Percentiles rank a stretch among this genome's conserved stretches.
These are phyloP conservation scores for Chirona hameri DNA, from an alignment of 2,888 invertebrate genomes.

Conservation along the genomic window DNA sequence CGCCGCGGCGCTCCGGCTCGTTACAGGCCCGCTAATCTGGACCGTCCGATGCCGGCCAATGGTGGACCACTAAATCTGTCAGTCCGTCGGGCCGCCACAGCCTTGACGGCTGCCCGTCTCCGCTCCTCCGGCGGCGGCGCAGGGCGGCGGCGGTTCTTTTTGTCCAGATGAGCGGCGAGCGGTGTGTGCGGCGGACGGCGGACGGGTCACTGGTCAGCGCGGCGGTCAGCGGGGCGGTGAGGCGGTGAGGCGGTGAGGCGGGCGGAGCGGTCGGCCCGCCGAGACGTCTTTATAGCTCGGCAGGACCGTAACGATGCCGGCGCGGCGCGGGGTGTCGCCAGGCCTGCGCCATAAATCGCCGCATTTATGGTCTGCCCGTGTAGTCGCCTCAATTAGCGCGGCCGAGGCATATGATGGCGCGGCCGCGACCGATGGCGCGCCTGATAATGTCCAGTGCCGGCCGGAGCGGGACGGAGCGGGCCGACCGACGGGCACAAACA, in stretches of 20 bases:
- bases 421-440: not conserved
- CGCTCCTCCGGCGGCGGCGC: not conserved
- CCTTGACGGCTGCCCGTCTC: not conserved
- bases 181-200: no score
- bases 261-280: no score
- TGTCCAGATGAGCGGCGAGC: no score
- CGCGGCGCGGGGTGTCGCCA: constrained; percentile 1
- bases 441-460: not conserved
- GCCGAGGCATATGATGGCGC: constrained; percentile 6
- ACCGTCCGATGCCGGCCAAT: not conserved
- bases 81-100: not conserved
- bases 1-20: not conserved
- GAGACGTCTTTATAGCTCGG: not conserved
- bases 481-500: constrained; percentile 1
- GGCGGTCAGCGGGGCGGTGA: no score
- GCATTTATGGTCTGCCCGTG: not conserved
- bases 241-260: no score
- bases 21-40: not conserved
- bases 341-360: not conserved
- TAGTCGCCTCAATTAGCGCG: constrained; percentile 12
- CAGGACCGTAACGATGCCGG: not conserved
- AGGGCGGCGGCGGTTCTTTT: not conserved
- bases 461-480: not conserved
- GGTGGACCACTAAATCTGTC: constrained; percentile 24
- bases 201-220: no score